phyloP scores from a whole-genome alignment of 2,888 invertebrate species.

The Diaphora mendica region DNA sequence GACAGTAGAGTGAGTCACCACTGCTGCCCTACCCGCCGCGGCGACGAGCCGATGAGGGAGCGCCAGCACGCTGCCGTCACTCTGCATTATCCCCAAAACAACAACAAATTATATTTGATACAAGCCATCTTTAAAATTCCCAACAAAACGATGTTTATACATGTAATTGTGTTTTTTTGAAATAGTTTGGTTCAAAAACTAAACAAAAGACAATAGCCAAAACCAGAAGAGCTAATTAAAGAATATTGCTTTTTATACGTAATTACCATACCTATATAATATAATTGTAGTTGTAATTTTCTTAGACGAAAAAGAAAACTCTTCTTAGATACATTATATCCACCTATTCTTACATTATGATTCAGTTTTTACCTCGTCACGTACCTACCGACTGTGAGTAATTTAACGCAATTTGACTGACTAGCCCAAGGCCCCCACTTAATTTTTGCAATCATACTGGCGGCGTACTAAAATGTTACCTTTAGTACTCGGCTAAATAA shows the following conservation, averaged over 20 bases:
- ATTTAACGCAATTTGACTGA: not conserved
- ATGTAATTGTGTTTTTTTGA: not conserved
- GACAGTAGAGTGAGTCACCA: constrained; percentile 63
- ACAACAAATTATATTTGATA: not conserved
- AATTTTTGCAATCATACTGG: not conserved
- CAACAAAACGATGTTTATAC: not conserved
- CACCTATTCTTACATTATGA: not conserved
- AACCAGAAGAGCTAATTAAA: no score
- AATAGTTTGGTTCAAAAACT: not conserved
- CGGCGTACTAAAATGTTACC: not conserved
- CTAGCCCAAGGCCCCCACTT: constrained; percentile 1
- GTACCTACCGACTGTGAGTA: not conserved
- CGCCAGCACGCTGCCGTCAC: constrained; percentile 5
- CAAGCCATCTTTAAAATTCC: not conserved
- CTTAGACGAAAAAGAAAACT: not conserved
- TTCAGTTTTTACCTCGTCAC: not conserved
- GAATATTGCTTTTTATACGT: not conserved
- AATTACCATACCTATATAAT: not conserved
- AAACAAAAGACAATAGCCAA: not conserved
- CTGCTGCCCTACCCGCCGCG: constrained; percentile 43
- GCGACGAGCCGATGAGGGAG: constrained; percentile 12
- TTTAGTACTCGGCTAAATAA: not conserved
- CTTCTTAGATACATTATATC: not conserved
- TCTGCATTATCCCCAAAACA: constrained; percentile 2
- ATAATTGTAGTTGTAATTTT: not conserved